Evolutionary conservation across 2,888 invertebrate genomes (phyloP).

Genomic region (Aproaerema taeniolella): DNA sequence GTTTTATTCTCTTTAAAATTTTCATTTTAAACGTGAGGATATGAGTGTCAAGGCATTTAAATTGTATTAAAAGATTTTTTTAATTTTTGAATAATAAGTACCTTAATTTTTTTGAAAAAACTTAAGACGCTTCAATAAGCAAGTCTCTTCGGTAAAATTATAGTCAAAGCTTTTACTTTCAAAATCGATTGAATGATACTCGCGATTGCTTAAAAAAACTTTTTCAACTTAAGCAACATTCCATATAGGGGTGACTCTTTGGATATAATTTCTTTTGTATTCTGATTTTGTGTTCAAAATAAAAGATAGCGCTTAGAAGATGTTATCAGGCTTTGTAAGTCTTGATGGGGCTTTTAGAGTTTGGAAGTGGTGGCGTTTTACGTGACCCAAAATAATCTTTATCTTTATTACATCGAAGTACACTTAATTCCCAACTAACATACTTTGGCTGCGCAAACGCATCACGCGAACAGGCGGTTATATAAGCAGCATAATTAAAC

Average conservation of each 20-base stretch:
- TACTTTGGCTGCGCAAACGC: constrained; percentile 18
- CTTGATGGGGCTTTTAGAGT: neutral
- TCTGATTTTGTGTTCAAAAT: neutral
- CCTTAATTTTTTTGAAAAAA: no score
- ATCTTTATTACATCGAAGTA: constrained; percentile 21
- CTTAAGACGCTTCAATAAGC: no score
- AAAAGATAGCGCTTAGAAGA: constrained; percentile 4
- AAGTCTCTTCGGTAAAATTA: no score
- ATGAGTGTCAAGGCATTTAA: neutral
- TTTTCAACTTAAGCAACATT: no score
- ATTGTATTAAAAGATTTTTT: neutral
- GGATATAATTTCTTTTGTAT: neutral
- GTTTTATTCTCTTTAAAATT: constrained; percentile 15
- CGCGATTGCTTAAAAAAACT: no score
- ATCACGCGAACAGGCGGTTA: constrained; percentile 22
- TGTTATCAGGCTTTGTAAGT: constrained; percentile 7
- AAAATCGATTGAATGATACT: no score
- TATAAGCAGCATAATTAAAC: constrained; percentile 26
- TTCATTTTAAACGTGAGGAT: neutral
- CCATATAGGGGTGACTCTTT: no score
- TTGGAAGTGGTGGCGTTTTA: constrained; percentile 5
- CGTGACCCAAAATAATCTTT: constrained; percentile 19
- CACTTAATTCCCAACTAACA: constrained; percentile 18
- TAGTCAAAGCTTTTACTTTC: no score
- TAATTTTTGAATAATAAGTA: neutral